Evolutionary conservation across 2,888 invertebrate genomes (phyloP), one percentile per base, ranked within the genome.

Genomic region (Thymelicus sylvestris): DNA sequence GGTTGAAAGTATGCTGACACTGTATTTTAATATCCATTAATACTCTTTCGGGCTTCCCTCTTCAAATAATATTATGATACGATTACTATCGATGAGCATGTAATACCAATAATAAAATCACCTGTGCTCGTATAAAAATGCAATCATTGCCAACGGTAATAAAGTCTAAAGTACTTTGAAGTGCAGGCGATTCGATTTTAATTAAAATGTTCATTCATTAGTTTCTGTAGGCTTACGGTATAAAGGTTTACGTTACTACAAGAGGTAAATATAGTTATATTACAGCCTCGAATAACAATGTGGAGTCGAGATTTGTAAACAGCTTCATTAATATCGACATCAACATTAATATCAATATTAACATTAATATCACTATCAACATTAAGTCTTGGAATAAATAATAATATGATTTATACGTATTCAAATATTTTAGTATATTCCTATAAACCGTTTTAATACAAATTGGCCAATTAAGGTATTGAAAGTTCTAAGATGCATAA

Each of bases 21-120:
- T 7, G 0, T 38, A 31, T 57, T 57, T 57, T 12, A 57, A 57
- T 57, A 38, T 57, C 38, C 57, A 57, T 57, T 38, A 57, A 57
- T 38, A 57, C 57, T 38, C 57, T 57, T 57, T 57, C 57, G 31
- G 57, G 57, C 57, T 57, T 55, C 10, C 24, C 57, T 57, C 13
- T 57, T 57, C n/a, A 31, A 57, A 57, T 38, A 57, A 57, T 57
- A 57, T 57, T 57, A 57, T 38, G 38, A 38, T 57, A 57, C 57
- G 31, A 31, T 57, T 57, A 55, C 55, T 55, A 31, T 57, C 57
- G 38, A 57, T 57, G 57, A 57, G 38, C 57, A 57, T 57, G 19
- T 38, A 38, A 57, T 38, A 38, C 6, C 57, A 31, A 13, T 13
- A 57, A 57, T 6, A 38, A 38, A 38, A n/a, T 38, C 38, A 13